A percentile compares a stretch with the other conserved stretches of the same genome.
Conservation (phyloP, 2,113 vertebrate genomes). For the Phrynosoma platyrhinos region DNA sequence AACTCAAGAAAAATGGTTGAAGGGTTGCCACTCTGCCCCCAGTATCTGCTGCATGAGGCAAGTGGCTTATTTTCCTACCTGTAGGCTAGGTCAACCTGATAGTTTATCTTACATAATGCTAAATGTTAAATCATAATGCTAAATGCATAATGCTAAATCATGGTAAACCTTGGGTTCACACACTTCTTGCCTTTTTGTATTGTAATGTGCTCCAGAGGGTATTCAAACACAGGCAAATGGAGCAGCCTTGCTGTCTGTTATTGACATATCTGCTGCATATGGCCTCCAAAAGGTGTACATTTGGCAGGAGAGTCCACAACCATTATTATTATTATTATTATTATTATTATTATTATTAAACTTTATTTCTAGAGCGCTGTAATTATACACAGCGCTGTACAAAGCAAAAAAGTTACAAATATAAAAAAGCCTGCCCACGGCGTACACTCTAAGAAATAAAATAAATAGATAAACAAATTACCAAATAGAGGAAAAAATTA, state of each 20-base stretch:
- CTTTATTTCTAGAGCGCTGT: too few relatives aligned
- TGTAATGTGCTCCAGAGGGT: not conserved
- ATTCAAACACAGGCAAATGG: not conserved
- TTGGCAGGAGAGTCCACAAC: too few relatives aligned
- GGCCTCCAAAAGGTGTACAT: not conserved
- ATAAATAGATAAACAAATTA: too few relatives aligned
- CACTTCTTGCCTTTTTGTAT: not conserved
- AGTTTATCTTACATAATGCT: not conserved
- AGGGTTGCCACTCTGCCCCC: not conserved
- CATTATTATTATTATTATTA: too few relatives aligned
- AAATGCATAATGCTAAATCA: not conserved
- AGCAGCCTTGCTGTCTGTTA: too few relatives aligned
- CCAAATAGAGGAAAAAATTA: too few relatives aligned
- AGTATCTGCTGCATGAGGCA: not conserved
- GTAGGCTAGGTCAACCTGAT: not conserved
- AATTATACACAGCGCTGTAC: too few relatives aligned
- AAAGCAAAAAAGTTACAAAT: too few relatives aligned
- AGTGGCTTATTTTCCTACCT: not conserved
- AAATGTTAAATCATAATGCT: not conserved
- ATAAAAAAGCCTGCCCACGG: too few relatives aligned
- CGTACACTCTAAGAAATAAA: too few relatives aligned
- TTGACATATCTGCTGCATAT: too few relatives aligned
- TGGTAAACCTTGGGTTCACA: not conserved
- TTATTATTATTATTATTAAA: too few relatives aligned
- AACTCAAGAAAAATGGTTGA: not conserved